Percentiles rank a stretch among this genome's conserved stretches.
Evolutionary conservation across 2,797 vertebrate species (phyloP).

Genomic region (Acanthurus tractus): DNA sequence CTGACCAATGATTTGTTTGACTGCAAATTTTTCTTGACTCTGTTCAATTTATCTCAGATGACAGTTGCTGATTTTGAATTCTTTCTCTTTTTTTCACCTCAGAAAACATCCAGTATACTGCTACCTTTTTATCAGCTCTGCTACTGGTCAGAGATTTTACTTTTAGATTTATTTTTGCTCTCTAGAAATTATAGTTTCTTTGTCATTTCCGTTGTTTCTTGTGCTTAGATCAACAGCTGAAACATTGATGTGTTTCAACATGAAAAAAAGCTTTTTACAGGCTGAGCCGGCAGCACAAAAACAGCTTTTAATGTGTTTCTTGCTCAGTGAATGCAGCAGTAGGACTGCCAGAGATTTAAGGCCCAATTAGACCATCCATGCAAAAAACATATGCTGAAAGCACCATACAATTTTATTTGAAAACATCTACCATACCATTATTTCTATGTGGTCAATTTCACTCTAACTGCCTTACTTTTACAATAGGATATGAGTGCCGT

Average conservation of each 20-base stretch:
- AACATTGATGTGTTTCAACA: constrained; percentile 10
- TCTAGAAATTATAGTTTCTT: neutral
- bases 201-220: neutral
- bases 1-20: too few relatives aligned
- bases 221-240: constrained; percentile 14
- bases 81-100: neutral
- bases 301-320: constrained; percentile 8
- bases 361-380: neutral
- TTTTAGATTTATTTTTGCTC: neutral
- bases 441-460: neutral
- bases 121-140: neutral
- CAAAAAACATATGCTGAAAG: constrained; percentile 1
- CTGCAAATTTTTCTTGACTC: too few relatives aligned
- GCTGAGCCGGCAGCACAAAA: constrained; percentile 20
- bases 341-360: neutral
- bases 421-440: neutral
- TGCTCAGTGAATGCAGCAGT: constrained; percentile 5
- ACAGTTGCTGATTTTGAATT: neutral
- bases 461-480: neutral
- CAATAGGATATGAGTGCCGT: too few relatives aligned
- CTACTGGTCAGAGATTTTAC: neutral
- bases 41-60: too few relatives aligned
- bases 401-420: neutral
- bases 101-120: neutral
- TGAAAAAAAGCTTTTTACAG: neutral